Evolutionary conservation across 2,113 vertebrate species (phyloP), one percentile per base, ranked within the genome.

Genomic region (Ailurus styani): DNA sequence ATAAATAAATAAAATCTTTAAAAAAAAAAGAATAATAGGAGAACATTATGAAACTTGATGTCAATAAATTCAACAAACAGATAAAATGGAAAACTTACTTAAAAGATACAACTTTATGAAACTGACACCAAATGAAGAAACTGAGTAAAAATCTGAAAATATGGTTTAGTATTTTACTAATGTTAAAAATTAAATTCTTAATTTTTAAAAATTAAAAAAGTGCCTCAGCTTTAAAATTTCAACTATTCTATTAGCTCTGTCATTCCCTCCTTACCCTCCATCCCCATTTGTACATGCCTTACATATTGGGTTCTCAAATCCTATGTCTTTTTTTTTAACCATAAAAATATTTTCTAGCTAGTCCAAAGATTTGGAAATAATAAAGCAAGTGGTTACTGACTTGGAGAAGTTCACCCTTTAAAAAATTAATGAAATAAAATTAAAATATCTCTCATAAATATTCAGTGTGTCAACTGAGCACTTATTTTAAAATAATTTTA

Each of bases 301-400:
- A 95, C 13, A 14, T 93, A 73, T 54, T 91, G 11, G 77, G 42
- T 95, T 78, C 55, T 72, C 45, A 95, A 96, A 68, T 78, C 40
- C 70, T 47, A 0, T 57, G 7, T 3, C 8, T 18, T 66, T 42
- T 86, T 66, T 45, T 77, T 84, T 68, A 93, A 73, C 50, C 72
- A 86, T 14, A 93, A 55, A 97, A 95, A 29, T 86, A 75, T 89
- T 97, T 96, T 93, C 50, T 85, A 89, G 70, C 42, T 42, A 55
- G 37, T 72, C 11, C 7, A 90, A 92, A 97, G 55, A 52, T 84
- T 55, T 85, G 40, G 27, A 94, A 96, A 73, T 92, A 82, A 87
- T 84, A 75, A 34, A 62, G 15, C 21, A 94, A 89, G 27, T 64
- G n/a, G 12, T 88, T 77, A 95, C 3, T 55, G 20, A 91, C 18